A percentile compares a stretch with the other conserved stretches of the same genome.
Conservation (phyloP, 2,888 invertebrate genomes). For the Entomobrya multifasciata region DNA sequence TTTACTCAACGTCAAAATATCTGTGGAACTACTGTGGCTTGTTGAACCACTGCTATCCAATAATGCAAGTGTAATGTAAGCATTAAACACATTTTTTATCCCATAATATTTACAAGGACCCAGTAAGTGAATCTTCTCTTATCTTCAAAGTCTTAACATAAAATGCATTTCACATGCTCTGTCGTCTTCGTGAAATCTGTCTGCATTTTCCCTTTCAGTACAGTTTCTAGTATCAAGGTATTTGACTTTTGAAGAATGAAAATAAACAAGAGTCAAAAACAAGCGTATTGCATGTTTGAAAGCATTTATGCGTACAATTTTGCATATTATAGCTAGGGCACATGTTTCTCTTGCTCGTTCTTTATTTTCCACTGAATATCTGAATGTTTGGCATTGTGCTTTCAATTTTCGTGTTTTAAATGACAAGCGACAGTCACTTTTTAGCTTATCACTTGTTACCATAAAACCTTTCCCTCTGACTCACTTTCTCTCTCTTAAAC, state of each 20-base stretch:
- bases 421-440: conserved; percentile 37
- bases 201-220: not conserved
- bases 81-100: too few species aligned
- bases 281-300: conserved; percentile 47
- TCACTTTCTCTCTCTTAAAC: not conserved
- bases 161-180: too few species aligned
- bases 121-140: conserved; percentile 9
- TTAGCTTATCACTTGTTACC: conserved; percentile 57
- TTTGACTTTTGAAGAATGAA: too few species aligned
- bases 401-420: not conserved
- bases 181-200: not conserved
- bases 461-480: conserved; percentile 25
- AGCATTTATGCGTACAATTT: conserved; percentile 56
- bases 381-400: not conserved
- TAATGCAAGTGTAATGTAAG: too few species aligned
- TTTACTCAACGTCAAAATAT: too few species aligned
- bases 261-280: not conserved
- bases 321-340: conserved; percentile 35
- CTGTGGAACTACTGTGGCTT: too few species aligned
- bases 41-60: too few species aligned
- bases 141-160: not conserved
- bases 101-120: too few species aligned
- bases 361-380: too few species aligned
- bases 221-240: conserved; percentile 1
- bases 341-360: conserved; percentile 1